Evolutionary conservation across 2,888 invertebrate genomes (phyloP), one percentile per base, ranked within the genome.

Genomic region (Drosophila eohydei): DNA sequence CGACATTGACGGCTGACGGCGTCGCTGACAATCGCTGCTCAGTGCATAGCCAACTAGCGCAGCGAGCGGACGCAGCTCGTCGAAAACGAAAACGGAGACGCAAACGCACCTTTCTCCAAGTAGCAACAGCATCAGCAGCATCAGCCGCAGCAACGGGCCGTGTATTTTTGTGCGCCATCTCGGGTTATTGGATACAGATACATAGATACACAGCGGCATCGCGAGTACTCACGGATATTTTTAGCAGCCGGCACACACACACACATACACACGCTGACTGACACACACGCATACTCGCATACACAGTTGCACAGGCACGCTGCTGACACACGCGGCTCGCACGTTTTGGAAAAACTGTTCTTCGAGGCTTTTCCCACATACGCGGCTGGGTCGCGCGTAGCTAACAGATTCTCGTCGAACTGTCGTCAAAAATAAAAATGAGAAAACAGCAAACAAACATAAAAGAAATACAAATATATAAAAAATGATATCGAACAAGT

Each of bases 31-130:
- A 74, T 40, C 71, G 58, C 69, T 82, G 69, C 80, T 91, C 83
- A 91, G 90, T 91, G 90, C 91, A 91, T 78, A 83, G 74, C 77
- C 77, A 80, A 89, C 91, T 80, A 85, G 88, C 91, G 79, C 83
- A 86, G 88, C 89, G 81, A 80, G 73, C 88, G 85, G 91, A 86
- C 90, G 90, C 88, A 78, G 74, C 68, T 67, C 70, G 61, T 59
- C 56, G 57, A n/a, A 64, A 46, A 51, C 62, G 62, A 30, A 55
- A 54, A 54, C 71, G 58, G 50, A 83, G 66, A 63, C 69, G 38
- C 1, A 77, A 52, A 71, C 75, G 68, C 81, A 81, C 78, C 78
- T 81, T 84, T 87, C 82, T 89, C 80, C 82, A 78, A 70, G 55
- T 48, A 48, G 48, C 48, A 48, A 32, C 9, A 30, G 48, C 48